Base-by-base conservation (phyloP, 2,113 vertebrate genomes). In the Apteryx owenii region DNA sequence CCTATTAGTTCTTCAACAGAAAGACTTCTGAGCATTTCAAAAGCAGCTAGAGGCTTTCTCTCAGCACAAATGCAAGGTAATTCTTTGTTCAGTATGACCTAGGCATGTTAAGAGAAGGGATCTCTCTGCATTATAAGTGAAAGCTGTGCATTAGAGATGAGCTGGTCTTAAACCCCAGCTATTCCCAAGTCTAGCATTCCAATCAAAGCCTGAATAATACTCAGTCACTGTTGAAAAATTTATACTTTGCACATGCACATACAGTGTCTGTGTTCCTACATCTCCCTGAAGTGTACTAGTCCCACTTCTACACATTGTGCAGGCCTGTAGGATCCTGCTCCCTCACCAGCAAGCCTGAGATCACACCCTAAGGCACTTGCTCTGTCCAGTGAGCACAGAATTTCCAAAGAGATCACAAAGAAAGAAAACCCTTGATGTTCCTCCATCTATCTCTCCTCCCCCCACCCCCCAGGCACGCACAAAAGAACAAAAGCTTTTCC, bases 361-460 rank as follows among this genome's bases (percentile, higher is more conserved):
- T 28, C 48, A 73, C 5, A n/a, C 4, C 4, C 8, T 20, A n/a
- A n/a, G 18, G 18, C 10, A 42, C 0, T 0, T 51, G 44, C 54
- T 72, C 50, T 65, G 51, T 53, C 28, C 58, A 65, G 31, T 0
- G 0, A 81, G 38, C 48, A 53, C 28, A 61, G 8, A 5, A 65
- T 60, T 86, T 61, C 54, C 80, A 81, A 10, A 58, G 36, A 88
- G 36, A 38, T 38, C 36, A 38, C 7, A 7, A 38, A 38, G 50
- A 25, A 86, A 81, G 22, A 61, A 85, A 66, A 0, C 19, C 12
- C 17, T 38, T 71, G 28, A 46, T 46, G 44, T 46, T 10, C 36
- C 7, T 38, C 36, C 36, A 38, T 38, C 36, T 7, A 38, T 38
- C 42, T 44, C 42, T 44, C 42, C 42, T 13, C 44, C 44, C 44